phyloP scores from a whole-genome alignment of 1,140 invertebrate species.

The Musca vetustissima region DNA sequence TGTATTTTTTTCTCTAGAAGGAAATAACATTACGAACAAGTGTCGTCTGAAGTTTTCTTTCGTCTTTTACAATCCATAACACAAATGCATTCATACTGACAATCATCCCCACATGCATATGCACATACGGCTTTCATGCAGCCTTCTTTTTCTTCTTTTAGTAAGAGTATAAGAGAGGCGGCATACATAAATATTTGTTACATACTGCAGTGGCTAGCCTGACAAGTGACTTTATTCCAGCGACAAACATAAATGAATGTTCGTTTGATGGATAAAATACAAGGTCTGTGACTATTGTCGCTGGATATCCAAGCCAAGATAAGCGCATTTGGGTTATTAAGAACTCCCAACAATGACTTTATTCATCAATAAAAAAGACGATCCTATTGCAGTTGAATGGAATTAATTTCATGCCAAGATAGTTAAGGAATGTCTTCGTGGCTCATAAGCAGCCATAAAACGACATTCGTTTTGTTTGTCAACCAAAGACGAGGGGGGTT shows the following conservation, averaged over 20 bases:
- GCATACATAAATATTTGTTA: neutral
- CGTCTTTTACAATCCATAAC: neutral
- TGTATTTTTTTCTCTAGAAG: no score
- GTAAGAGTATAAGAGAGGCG: no score
- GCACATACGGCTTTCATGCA: neutral
- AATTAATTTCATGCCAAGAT: constrained; percentile 20
- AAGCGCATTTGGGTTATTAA: no score
- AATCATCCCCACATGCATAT: neutral
- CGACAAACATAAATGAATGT: neutral
- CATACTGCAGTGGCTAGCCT: neutral
- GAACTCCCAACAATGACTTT: no score
- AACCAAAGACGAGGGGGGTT: no score
- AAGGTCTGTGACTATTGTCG: no score
- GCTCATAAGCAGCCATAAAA: no score
- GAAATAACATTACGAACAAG: constrained; percentile 12
- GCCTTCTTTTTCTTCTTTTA: neutral
- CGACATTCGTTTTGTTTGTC: no score
- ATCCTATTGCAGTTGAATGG: neutral
- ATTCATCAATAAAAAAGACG: no score
- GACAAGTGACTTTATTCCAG: constrained; percentile 12
- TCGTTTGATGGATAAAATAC: neutral
- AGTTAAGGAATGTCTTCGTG: constrained; percentile 10
- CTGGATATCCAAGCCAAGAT: no score
- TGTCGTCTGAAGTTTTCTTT: constrained; percentile 24
- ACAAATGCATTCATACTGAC: neutral